Evolutionary conservation across 2,888 invertebrate species (phyloP), one percentile per base, ranked within the genome.

Genomic region (Pelosia muscerda): DNA sequence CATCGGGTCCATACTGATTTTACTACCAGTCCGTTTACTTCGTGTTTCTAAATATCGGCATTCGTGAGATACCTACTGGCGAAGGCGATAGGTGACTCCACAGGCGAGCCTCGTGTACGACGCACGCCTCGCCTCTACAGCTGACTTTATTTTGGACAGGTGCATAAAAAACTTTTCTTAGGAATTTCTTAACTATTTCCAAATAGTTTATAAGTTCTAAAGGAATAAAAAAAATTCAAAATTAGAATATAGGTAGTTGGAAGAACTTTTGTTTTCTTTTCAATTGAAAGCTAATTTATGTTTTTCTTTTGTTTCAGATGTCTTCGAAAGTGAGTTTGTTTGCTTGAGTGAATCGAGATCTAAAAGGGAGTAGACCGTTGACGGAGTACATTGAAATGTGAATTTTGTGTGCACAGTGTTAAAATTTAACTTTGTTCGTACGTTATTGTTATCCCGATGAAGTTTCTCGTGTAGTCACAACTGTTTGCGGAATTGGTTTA

Each of bases 231-330:
- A 26, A 25, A 8, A 2, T 28, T 13, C 42, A 22, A 26, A 56
- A 42, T 65, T 65, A 19, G 22, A 31, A 42, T 28, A n/a, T n/a
- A 38, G 15, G 38, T 38, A 15, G 19, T 55, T 23, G 23, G 11
- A 49, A 42, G 68, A 61, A 58, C 19, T 55, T 58, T 69, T 61
- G 34, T 25, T 58, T 54, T 59, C 63, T 57, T 59, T 64, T 56
- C 69, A 53, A 65, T 66, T 58, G 66, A 72, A 80, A 73, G 72
- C 74, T 85, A 81, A 82, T 63, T 81, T 78, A 68, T 79, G 78
- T 75, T 79, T 89, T 85, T 88, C 85, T 88, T 89, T 94, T 94
- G 93, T 95, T 94, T 85, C 94, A 95, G 95, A 93, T 94, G 94
- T 86, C 86, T 83, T 84, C 87, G 88, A 90, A 88, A 88, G 89